A percentile compares a stretch with the other conserved stretches of the same genome.
These are phyloP conservation scores for Lineus longissimus DNA, from an alignment of 1,140 invertebrate genomes.

Conservation along the genomic window DNA sequence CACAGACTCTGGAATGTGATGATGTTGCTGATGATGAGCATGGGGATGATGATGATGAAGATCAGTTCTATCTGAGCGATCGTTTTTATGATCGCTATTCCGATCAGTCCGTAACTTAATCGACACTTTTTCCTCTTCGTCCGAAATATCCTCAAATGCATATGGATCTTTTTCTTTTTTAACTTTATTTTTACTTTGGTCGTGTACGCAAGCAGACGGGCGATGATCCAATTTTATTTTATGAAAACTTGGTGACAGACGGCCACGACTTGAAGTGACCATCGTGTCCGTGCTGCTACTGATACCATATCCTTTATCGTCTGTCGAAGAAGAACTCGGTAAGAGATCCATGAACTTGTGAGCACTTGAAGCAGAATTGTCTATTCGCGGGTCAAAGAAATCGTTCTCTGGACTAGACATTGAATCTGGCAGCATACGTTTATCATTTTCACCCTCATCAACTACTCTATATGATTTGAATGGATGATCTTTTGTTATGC, in stretches of 20 bases:
- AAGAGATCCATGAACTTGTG: constrained; percentile 13
- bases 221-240: neutral
- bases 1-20: neutral
- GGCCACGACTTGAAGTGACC: neutral
- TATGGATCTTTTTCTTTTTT: constrained; percentile 4
- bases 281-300: neutral
- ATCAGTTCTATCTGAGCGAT: too few relatives aligned
- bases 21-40: constrained; percentile 9
- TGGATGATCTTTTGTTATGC: constrained; percentile 26
- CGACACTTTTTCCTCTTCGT: constrained; percentile 6
- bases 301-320: constrained; percentile 2
- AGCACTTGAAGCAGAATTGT: constrained; percentile 8
- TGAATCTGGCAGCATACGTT: constrained; percentile 31
- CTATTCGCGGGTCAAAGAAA: constrained; percentile 30
- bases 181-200: neutral
- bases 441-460: constrained; percentile 25
- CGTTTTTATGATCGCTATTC: neutral
- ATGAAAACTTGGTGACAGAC: neutral
- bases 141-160: constrained; percentile 3
- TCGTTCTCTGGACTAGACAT: constrained; percentile 32
- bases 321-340: constrained; percentile 16
- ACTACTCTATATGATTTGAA: constrained; percentile 41
- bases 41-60: constrained; percentile 1
- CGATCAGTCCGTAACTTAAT: constrained; percentile 4
- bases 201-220: neutral